Percentiles rank a stretch among this genome's conserved stretches.
phyloP scores from a whole-genome alignment of 2,888 invertebrate species.

The Lacanobia oleracea region DNA sequence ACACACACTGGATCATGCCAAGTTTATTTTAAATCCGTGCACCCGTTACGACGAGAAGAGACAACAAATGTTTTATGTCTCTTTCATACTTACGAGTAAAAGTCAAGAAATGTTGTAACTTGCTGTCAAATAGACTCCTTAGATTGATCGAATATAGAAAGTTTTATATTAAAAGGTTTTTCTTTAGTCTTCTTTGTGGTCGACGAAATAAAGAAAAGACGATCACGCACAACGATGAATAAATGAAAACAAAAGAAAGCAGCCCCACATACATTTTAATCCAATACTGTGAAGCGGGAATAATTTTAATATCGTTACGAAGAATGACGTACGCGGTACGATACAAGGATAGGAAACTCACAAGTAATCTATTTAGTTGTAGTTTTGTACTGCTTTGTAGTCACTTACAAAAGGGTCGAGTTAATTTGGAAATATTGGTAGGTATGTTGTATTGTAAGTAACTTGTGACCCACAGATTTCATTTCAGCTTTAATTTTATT shows the following conservation, averaged over 20 bases:
- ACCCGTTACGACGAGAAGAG: too few species aligned
- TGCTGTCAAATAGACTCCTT: too few species aligned
- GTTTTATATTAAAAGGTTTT: too few species aligned
- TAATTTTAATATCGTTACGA: background rate
- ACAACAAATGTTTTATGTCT: too few species aligned
- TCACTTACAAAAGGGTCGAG: background rate
- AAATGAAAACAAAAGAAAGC: background rate
- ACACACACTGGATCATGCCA: too few species aligned
- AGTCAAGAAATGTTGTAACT: too few species aligned
- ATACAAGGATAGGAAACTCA: background rate
- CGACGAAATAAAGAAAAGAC: background rate
- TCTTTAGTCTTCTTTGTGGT: background rate
- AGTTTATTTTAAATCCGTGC: too few species aligned
- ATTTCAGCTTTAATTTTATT: too few species aligned
- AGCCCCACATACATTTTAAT: conserved; percentile 3
- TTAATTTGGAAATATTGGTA: background rate
- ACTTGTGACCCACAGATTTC: background rate
- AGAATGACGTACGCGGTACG: background rate
- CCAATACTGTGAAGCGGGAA: background rate
- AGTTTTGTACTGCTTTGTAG: background rate
- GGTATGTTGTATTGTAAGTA: background rate
- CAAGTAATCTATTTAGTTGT: background rate
- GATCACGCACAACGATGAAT: background rate
- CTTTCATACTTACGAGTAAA: too few species aligned
- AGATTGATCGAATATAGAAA: too few species aligned